Evolutionary conservation across 2,113 vertebrate genomes (phyloP).

Genomic region (Piaya cayana): DNA sequence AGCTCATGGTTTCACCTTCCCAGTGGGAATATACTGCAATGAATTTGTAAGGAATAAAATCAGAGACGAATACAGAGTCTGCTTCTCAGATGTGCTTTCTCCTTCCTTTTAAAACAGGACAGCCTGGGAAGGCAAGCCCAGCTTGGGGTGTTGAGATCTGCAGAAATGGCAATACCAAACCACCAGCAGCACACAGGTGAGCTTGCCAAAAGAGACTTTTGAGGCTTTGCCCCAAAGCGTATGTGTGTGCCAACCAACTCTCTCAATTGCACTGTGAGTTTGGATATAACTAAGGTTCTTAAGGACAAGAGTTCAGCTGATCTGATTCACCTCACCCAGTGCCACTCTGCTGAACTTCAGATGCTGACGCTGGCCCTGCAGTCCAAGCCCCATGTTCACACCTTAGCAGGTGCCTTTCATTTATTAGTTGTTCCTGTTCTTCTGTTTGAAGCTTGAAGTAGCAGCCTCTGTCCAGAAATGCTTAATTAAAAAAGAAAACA

Average conservation of each 20-base stretch:
- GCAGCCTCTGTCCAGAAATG: neutral
- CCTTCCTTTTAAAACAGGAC: neutral
- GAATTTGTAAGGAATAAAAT: neutral
- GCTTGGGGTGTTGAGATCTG: neutral
- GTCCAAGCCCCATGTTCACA: neutral
- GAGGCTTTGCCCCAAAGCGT: neutral
- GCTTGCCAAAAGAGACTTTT: neutral
- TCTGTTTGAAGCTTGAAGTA: neutral
- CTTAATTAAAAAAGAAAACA: neutral
- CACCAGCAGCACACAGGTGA: accelerated
- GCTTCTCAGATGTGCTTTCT: neutral
- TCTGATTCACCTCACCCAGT: neutral
- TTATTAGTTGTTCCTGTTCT: neutral
- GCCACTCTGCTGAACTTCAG: neutral
- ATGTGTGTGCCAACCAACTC: neutral
- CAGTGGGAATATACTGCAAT: neutral
- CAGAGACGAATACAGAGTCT: neutral
- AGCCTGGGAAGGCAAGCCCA: neutral
- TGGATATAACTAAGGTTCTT: neutral
- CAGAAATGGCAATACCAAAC: neutral
- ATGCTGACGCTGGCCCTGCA: neutral
- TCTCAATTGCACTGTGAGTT: neutral
- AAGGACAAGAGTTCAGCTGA: conserved; percentile 1
- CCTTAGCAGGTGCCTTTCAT: neutral
- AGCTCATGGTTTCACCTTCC: conserved; percentile 12